Base-by-base conservation (phyloP, 1,140 invertebrate species). In the Olivierus martensii region DNA sequence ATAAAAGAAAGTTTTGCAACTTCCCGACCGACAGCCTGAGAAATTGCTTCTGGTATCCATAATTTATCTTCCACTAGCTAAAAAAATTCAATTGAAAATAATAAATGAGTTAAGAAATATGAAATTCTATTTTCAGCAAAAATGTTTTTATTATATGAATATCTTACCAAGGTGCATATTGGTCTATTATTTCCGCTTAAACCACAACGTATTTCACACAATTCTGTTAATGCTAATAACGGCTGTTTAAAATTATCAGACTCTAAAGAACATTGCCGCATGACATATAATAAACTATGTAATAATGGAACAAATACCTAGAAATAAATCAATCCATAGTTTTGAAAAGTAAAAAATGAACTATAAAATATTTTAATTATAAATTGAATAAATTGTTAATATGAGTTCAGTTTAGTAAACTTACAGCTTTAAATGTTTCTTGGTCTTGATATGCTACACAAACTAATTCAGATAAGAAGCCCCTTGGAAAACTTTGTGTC, bases 1-100 rank as follows among this genome's bases (percentile, higher is more conserved):
- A 97, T 73, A 59, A 81, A 91, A 34, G 87, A 84, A 3, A 82
- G 79, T 49, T 79, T 78, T 1, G 84, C 79, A 21, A 94, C 72
- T 67, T 95, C 90, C n/a, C 84, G 71, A 0, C 87, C 88, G 0
- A 73, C 73, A 1, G 79, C 81, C 21, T 77, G 77, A 0, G 84
- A 65, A 7, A 70, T 80, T 9, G 77, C 66, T n/a, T 78, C 76
- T 0, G 84, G 83, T 42, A 82, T 71, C 68, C 91, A 91, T 61
- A 87, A 82, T 1, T 70, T 65, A 65, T 88, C 78, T 45, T 62
- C 51, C 39, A 65, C 61, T 48, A 71, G 64, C 69, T 71, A 52
- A 21, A 50, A 42, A 10, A n/a, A 50, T 34, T 43, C 11, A 41
- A 11, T 43, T n/a, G n/a, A n/a, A n/a, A n/a, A n/a, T n/a, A n/a